Conservation (phyloP, 1,140 invertebrate species). For the Pogonognathellus flavescens region DNA sequence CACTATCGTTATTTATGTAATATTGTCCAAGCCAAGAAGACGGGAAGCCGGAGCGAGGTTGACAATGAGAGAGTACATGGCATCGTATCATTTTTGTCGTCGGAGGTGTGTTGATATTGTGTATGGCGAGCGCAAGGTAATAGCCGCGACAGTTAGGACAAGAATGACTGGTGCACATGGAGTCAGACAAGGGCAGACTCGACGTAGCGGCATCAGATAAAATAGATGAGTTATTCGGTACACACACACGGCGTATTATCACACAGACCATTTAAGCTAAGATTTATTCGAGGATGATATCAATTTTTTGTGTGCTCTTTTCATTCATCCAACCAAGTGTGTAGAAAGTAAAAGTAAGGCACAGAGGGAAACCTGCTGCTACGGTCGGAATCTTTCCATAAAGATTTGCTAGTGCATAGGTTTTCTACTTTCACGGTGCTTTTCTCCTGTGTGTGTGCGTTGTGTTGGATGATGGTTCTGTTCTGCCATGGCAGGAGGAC, state of each 20-base stretch:
- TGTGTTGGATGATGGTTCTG: constrained; percentile 27
- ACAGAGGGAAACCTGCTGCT: constrained; percentile 67
- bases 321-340: constrained; percentile 59
- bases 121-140: constrained; percentile 28
- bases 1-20: neutral
- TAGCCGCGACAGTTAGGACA: constrained; percentile 27
- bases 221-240: constrained; percentile 66
- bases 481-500: neutral
- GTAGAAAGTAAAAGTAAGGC: constrained; percentile 46
- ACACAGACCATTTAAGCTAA: constrained; percentile 67
- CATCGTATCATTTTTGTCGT: no score
- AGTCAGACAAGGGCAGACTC: constrained; percentile 47
- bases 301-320: constrained; percentile 67
- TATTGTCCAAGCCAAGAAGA: neutral
- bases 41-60: no score
- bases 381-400: constrained; percentile 56
- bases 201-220: constrained; percentile 64
- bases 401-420: constrained; percentile 54
- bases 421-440: constrained; percentile 57
- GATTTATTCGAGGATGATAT: constrained; percentile 68
- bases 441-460: constrained; percentile 33
- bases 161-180: constrained; percentile 34
- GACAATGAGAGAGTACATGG: constrained; percentile 8
- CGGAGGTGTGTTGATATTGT: constrained; percentile 45
- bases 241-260: constrained; percentile 67